Conservation (phyloP, 2,888 invertebrate species). For the Pheosia tremula region DNA sequence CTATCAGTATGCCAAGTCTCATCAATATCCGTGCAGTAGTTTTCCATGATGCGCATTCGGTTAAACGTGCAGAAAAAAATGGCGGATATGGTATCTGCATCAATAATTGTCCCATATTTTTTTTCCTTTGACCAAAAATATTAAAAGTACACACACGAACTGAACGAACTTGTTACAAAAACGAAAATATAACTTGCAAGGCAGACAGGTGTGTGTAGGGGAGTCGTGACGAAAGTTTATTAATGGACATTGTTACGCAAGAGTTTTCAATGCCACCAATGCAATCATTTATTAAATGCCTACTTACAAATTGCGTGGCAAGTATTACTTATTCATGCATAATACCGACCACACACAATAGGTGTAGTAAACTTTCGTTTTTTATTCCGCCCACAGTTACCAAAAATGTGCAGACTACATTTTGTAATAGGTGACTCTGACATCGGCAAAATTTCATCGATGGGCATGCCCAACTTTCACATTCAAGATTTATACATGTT, state of each 20-base stretch:
- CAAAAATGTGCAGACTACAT: slow-evolving; percentile 24
- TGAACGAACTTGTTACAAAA: slow-evolving; percentile 4
- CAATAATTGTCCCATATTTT: no score
- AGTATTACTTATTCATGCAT: slow-evolving; percentile 44
- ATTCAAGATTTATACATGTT: slow-evolving; percentile 46
- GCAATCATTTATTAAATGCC: slow-evolving; percentile 48
- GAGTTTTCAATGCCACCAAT: slow-evolving; percentile 63
- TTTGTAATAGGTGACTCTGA: slow-evolving; percentile 30
- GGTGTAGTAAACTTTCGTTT: slow-evolving; percentile 57
- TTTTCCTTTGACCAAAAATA: no score
- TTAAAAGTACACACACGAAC: no score
- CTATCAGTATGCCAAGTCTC: no score
- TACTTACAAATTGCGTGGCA: slow-evolving; percentile 57
- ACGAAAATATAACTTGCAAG: slow-evolving; percentile 24
- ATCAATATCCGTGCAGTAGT: no score
- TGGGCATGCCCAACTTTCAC: slow-evolving; percentile 47
- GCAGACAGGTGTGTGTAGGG: slow-evolving; percentile 18
- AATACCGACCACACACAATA: slow-evolving; percentile 25
- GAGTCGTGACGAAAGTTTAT: slow-evolving; percentile 56
- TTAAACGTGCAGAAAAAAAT: no score
- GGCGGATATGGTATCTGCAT: no score
- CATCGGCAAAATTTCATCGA: slow-evolving; percentile 22
- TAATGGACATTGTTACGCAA: slow-evolving; percentile 58
- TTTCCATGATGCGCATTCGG: no score
- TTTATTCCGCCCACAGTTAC: slow-evolving; percentile 48